These are phyloP conservation scores for Microplitis manilae DNA, from an alignment of 2,888 invertebrate genomes.

Conservation along the genomic window DNA sequence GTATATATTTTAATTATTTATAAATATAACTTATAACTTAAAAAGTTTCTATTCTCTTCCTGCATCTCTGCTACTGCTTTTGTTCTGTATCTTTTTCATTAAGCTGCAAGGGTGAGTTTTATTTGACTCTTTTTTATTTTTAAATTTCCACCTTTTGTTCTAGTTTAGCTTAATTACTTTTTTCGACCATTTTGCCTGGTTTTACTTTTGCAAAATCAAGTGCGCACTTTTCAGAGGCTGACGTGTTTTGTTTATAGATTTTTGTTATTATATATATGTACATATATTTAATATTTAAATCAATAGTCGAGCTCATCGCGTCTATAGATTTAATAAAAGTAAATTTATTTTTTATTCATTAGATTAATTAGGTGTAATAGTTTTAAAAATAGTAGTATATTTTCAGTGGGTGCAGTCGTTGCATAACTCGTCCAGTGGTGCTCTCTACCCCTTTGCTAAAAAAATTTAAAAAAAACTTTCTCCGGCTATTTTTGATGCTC, in stretches of 20 bases:
- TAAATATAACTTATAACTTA: background rate
- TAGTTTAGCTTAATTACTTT: background rate
- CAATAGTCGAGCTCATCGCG: background rate
- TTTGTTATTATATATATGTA: background rate
- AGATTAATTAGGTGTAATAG: too few species aligned
- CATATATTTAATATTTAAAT: background rate
- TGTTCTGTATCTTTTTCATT: slow-evolving; percentile 3
- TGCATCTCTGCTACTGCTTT: slow-evolving; percentile 2
- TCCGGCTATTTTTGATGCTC: background rate
- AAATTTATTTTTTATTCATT: too few species aligned
- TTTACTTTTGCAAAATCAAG: background rate
- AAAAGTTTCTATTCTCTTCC: background rate
- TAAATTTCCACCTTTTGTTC: background rate
- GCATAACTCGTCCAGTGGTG: slow-evolving; percentile 46
- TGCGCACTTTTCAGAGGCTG: too few species aligned
- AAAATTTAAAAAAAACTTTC: background rate
- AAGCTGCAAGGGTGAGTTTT: slow-evolving; percentile 6
- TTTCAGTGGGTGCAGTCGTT: slow-evolving; percentile 50
- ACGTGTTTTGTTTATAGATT: background rate
- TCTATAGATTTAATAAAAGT: background rate
- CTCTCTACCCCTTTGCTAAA: slow-evolving; percentile 9
- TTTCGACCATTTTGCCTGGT: background rate
- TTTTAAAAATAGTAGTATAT: background rate
- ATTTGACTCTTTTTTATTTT: background rate
- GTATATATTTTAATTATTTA: slow-evolving; percentile 31